Evolutionary conservation across 2,888 invertebrate species (phyloP), one percentile per base, ranked within the genome.

Genomic region (Rhagonycha fulva): DNA sequence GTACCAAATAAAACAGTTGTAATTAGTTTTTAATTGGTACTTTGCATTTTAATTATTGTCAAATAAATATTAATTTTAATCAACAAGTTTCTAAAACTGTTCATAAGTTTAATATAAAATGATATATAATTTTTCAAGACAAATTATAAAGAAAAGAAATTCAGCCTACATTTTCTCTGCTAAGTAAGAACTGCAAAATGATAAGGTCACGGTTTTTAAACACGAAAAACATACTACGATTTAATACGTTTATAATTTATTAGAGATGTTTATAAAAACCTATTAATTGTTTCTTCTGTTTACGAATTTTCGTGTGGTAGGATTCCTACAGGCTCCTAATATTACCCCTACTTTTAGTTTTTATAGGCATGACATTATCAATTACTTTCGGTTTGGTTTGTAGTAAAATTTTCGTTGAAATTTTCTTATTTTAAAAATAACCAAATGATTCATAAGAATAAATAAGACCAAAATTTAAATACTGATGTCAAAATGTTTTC

Each of bases 61-160:
- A 32, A 11, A 47, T n/a, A 66, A 72, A 19, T 19, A 19, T 19
- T 68, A 68, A 30, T 61, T 72, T 62, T 68, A 61, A 68, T 68
- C 62, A 68, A 62, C 72, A 62, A 66, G 28, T 68, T 72, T 72
- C 68, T 72, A 72, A 62, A n/a, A 12, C 26, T 30, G 19, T 30
- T 68, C 30, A 68, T n/a, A 14, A 70, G n/a, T 47, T 62, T 14
- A 24, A 26, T 32, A 72, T 66, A 47, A 68, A 72, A 72, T 66
- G 63, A 66, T 32, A 24, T 19, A 19, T 30, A 60, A 72, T 72
- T 72, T 19, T 26, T 28, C 62, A 3, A 26, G 68, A 19, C 68
- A 32, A 32, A 68, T 32, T 66, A 66, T 26, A 66, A 66, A 66
- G 26, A 62, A 66, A 66, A 66, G 63, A 66, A 66, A 66, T 66